These are phyloP conservation scores for Chelonus insularis DNA, from an alignment of 1,140 invertebrate species.

Conservation along the genomic window DNA sequence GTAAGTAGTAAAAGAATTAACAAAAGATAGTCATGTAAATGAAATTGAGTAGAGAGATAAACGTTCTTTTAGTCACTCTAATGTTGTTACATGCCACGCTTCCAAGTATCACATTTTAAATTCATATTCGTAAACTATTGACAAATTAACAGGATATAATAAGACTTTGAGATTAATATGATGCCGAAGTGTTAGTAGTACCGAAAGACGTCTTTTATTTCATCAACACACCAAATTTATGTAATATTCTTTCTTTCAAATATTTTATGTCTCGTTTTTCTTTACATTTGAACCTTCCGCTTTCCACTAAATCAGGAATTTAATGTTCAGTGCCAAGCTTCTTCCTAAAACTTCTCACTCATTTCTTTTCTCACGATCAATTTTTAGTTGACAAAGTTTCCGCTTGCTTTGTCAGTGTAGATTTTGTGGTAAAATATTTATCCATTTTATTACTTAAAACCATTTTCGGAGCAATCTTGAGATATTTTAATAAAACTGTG, in stretches of 20 bases:
- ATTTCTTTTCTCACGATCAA: no score
- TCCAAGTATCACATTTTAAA: constrained; percentile 20
- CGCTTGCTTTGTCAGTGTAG: no score
- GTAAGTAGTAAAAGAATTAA: no score
- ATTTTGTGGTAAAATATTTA: no score
- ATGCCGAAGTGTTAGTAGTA: not conserved
- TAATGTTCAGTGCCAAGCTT: constrained; percentile 20
- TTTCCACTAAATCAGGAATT: constrained; percentile 31
- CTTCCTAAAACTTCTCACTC: not conserved
- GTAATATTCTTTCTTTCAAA: constrained; percentile 8
- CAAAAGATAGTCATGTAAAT: not conserved
- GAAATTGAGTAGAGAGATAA: not conserved
- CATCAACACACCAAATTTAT: not conserved
- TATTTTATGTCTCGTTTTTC: constrained; percentile 25
- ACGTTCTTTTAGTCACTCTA: constrained; percentile 41
- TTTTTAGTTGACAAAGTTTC: no score
- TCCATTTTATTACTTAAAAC: no score
- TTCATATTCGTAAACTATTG: constrained; percentile 43
- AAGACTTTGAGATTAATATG: constrained; percentile 37
- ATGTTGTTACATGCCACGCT: constrained; percentile 33
- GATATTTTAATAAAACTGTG: no score
- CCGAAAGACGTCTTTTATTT: constrained; percentile 8
- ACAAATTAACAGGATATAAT: constrained; percentile 44
- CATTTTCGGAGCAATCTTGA: no score
- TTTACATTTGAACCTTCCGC: constrained; percentile 20